Conservation (phyloP, 2,797 vertebrate species). For the Pelodytes ibericus region DNA sequence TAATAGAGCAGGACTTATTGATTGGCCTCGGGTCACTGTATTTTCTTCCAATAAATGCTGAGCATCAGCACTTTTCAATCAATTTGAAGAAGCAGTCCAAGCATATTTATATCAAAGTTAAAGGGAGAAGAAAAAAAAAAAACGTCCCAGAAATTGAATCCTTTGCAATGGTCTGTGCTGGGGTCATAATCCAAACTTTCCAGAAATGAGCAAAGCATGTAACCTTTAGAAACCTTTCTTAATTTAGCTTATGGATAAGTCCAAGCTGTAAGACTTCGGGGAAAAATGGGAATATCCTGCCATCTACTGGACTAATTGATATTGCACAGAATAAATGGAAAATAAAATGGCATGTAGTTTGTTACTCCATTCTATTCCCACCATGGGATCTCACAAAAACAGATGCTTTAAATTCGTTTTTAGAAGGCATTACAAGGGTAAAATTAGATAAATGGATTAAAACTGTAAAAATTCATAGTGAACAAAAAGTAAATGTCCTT, state of each 20-base stretch:
- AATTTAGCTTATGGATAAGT: background rate
- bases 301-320: constrained; percentile 33
- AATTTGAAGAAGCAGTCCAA: constrained; percentile 25
- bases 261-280: background rate
- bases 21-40: background rate
- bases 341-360: too few relatives aligned
- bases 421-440: too few relatives aligned
- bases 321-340: background rate
- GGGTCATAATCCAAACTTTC: constrained; percentile 36
- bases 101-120: constrained; percentile 20
- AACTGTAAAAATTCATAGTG: too few relatives aligned
- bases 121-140: constrained; percentile 6
- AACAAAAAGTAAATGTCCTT: too few relatives aligned
- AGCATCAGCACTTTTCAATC: constrained; percentile 30
- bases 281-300: constrained; percentile 18
- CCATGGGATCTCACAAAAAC: too few relatives aligned
- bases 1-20: background rate
- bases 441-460: too few relatives aligned
- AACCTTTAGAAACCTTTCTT: background rate
- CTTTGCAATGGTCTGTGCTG: constrained; percentile 26
- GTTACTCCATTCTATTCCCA: too few relatives aligned
- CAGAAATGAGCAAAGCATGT: constrained; percentile 29
- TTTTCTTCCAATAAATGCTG: background rate
- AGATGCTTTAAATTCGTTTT: too few relatives aligned
- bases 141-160: background rate